These are phyloP conservation scores for Myotis planiceps DNA, from an alignment of 2,797 vertebrate species.

Conservation along the genomic window DNA sequence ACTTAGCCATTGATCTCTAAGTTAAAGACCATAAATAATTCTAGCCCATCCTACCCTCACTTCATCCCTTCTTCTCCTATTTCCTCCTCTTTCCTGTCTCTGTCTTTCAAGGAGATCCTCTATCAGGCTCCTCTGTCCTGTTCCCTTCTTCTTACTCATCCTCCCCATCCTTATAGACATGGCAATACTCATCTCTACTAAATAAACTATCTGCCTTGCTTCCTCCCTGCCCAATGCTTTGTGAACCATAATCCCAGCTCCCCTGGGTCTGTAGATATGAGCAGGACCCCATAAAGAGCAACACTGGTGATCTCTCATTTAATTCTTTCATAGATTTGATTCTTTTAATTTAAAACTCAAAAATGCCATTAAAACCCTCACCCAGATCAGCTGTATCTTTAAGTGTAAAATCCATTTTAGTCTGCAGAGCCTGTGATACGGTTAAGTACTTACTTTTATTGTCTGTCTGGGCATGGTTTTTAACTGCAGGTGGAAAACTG, in stretches of 20 bases:
- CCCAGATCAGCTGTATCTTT: constrained; percentile 85
- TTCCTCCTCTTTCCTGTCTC: background rate
- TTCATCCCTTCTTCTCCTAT: background rate
- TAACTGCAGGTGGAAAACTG: constrained; percentile 93
- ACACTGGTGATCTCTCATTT: constrained; percentile 73
- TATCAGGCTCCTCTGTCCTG: accelerated
- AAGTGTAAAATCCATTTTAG: constrained; percentile 96
- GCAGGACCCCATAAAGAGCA: constrained; percentile 32
- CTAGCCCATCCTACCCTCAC: accelerated
- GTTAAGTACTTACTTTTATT: constrained; percentile 98
- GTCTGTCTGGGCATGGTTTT: constrained; percentile 98
- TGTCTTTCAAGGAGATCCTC: background rate
- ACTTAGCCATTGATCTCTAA: background rate
- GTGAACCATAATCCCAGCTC: background rate
- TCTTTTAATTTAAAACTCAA: constrained; percentile 77
- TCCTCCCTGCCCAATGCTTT: background rate
- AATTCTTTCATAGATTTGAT: constrained; percentile 75
- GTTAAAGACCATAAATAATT: background rate
- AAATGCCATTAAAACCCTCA: constrained; percentile 81
- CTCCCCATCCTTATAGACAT: background rate
- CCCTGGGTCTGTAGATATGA: background rate
- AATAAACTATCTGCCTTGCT: background rate
- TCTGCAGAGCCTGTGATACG: constrained; percentile 95
- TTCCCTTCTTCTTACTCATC: too few relatives aligned
- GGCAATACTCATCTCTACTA: background rate